These are phyloP conservation scores for Calyptommatus sinebrachiatus DNA, from an alignment of 2,113 vertebrate genomes.

Conservation along the genomic window DNA sequence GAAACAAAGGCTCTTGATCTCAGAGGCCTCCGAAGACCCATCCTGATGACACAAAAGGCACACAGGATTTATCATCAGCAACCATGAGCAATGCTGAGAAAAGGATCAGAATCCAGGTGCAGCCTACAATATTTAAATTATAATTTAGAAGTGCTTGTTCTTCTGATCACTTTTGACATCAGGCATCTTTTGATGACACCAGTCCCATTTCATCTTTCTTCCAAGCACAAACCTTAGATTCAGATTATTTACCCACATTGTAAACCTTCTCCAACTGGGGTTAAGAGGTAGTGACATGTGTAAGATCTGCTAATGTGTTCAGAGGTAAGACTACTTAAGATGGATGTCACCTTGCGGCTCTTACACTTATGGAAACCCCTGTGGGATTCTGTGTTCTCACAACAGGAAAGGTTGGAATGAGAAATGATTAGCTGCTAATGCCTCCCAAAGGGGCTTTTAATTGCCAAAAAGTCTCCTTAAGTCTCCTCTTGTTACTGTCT, in stretches of 20 bases:
- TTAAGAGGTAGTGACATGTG: too few species aligned
- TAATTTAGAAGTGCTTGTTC: not conserved
- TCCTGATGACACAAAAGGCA: too few species aligned
- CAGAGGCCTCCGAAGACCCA: too few species aligned
- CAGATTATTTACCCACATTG: not conserved
- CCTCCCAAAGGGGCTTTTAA: not conserved
- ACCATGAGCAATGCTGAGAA: too few species aligned
- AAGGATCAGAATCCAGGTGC: too few species aligned
- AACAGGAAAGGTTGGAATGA: not conserved
- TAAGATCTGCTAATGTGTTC: not conserved
- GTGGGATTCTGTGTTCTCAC: not conserved
- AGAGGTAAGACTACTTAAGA: not conserved
- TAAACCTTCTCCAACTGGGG: too few species aligned
- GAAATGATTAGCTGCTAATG: not conserved
- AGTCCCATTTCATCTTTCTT: not conserved
- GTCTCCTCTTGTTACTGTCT: not conserved
- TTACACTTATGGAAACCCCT: not conserved
- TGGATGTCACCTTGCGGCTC: not conserved
- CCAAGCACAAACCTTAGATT: not conserved
- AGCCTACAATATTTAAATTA: too few species aligned
- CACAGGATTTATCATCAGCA: too few species aligned
- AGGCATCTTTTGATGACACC: not conserved
- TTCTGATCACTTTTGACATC: not conserved
- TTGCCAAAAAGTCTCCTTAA: constrained; percentile 2
- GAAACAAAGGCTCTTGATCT: too few species aligned